A percentile compares a stretch with the other conserved stretches of the same genome.
These are phyloP conservation scores for Triplophysa dalaica DNA, from an alignment of 2,113 vertebrate genomes.

Conservation along the genomic window DNA sequence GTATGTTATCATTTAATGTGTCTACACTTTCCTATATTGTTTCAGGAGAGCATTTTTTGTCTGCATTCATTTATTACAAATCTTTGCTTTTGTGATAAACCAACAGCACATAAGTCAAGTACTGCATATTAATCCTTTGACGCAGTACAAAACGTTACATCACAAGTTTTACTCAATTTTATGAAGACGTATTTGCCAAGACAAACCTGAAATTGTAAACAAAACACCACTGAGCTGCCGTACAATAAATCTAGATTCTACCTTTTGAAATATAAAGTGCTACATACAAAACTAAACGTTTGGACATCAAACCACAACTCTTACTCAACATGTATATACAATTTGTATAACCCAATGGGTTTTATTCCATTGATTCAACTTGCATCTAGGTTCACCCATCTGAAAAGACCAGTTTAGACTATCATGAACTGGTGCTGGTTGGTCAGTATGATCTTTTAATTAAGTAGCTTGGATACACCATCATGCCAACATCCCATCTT, in stretches of 20 bases:
- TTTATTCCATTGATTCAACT: conserved; percentile 11
- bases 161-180: conserved; percentile 15
- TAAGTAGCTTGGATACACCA: too few species aligned
- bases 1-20: neutral
- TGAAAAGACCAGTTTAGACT: too few species aligned
- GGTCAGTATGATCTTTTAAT: too few species aligned
- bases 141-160: conserved; percentile 16
- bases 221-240: conserved; percentile 17
- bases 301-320: conserved; percentile 18
- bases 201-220: conserved; percentile 29
- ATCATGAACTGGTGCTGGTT: too few species aligned
- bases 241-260: conserved; percentile 8
- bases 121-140: neutral
- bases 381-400: neutral
- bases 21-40: neutral
- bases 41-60: neutral
- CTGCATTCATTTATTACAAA: conserved; percentile 1
- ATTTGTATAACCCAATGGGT: neutral
- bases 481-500: too few species aligned
- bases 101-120: neutral
- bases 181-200: neutral
- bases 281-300: conserved; percentile 8
- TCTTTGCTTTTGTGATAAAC: neutral
- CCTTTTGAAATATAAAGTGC: conserved; percentile 26
- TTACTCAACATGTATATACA: conserved; percentile 28